Evolutionary conservation across 2,797 vertebrate genomes (phyloP).

Genomic region (Euphonia xanthogaster): DNA sequence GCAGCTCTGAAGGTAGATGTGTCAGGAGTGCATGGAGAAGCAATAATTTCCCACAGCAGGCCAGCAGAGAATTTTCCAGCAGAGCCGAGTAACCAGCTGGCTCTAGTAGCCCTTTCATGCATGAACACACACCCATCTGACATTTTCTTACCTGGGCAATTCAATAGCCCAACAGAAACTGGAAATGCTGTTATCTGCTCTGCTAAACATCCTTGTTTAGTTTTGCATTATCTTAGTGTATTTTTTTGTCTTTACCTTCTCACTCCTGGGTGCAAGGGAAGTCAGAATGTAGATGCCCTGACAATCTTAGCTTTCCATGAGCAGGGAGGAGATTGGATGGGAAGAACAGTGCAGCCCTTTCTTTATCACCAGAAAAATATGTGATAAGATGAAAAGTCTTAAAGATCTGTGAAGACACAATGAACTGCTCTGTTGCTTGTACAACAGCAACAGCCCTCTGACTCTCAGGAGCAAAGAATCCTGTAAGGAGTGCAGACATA

Average conservation of each 20-base stretch:
- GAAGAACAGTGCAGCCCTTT: neutral
- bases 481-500: neutral
- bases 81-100: neutral
- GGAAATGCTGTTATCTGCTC: neutral
- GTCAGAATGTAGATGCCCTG: neutral
- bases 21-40: neutral
- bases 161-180: neutral
- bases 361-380: constrained; percentile 31
- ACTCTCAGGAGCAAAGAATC: constrained; percentile 27
- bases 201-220: neutral
- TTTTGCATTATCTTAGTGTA: neutral
- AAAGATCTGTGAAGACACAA: constrained; percentile 19
- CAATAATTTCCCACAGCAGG: neutral
- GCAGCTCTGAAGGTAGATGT: neutral
- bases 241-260: neutral
- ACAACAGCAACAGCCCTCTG: neutral
- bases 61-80: neutral
- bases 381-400: constrained; percentile 1
- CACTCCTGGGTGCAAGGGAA: neutral
- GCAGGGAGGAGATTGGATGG: neutral
- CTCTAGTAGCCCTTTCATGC: neutral
- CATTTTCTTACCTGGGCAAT: neutral
- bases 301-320: neutral
- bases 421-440: constrained; percentile 13
- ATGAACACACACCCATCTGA: neutral